A percentile compares a stretch with the other conserved stretches of the same genome.
Conservation (phyloP, 2,113 vertebrate genomes). For the Chaenocephalus aceratus region DNA sequence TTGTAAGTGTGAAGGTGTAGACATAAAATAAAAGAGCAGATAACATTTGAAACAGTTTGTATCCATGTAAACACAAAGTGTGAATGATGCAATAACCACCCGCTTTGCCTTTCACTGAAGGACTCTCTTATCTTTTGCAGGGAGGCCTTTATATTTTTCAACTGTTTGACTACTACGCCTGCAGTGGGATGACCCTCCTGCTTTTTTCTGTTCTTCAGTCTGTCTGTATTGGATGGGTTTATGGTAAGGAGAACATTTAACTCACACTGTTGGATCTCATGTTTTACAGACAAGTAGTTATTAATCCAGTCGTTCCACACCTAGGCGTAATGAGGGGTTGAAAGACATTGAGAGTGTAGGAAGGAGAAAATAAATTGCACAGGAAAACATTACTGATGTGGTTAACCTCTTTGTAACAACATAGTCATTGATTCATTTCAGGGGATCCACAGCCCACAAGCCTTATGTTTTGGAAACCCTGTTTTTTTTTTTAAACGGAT, state of each 20-base stretch:
- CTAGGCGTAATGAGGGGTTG: background rate
- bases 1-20: background rate
- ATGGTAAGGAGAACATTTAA: conserved; percentile 84
- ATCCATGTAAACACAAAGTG: background rate
- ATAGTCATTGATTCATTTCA: background rate
- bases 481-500: background rate
- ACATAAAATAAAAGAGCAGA: background rate
- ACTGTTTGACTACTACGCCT: conserved; percentile 95
- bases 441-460: background rate
- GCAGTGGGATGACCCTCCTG: conserved; percentile 91
- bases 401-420: background rate
- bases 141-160: conserved; percentile 97
- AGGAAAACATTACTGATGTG: background rate
- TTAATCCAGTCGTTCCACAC: background rate
- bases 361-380: background rate
- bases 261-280: background rate
- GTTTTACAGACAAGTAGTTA: background rate
- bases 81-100: background rate
- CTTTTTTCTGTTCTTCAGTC: conserved; percentile 91
- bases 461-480: background rate
- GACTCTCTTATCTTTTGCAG: conserved; percentile 70
- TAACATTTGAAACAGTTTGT: background rate
- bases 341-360: background rate
- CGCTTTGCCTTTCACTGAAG: background rate
- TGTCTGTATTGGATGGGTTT: conserved; percentile 92